Base-by-base conservation (phyloP, 2,888 invertebrate species). In the Stenolophus ochropezus region DNA sequence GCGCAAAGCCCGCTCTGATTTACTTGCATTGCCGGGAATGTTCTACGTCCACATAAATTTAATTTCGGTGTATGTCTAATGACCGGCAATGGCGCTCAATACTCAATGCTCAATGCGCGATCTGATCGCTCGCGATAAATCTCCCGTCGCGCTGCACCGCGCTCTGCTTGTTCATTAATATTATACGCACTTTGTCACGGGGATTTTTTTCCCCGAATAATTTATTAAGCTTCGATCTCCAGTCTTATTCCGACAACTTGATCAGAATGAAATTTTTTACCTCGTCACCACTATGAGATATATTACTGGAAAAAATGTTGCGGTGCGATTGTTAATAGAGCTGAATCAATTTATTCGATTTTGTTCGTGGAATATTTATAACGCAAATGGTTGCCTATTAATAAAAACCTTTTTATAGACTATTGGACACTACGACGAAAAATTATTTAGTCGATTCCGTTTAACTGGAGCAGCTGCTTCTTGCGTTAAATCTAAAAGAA, bases 221-320 rank as follows among this genome's bases (percentile, higher is more conserved):
- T 73, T 49, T 73, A 73, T 73, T 73, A 73, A 71, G 18, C 47
- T 73, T 73, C 73, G 73, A 73, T 73, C 73, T 25, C 14, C 73
- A 49, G 71, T 71, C 71, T 71, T 71, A 71, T 71, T 71, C 33
- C 33, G 71, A n/a, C 4, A 73, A 73, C 8, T 73, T 21, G 73
- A 49, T 73, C 73, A 73, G 25, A 16, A 16, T 14, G 4, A 69
- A 69, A 18, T 69, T 69, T 33, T 58, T 61, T 58, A 58, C 25
- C 61, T n/a, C n/a, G n/a, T n/a, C n/a, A n/a, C n/a, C n/a, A n/a
- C n/a, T n/a, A n/a, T n/a, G n/a, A n/a, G n/a, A n/a, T n/a, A n/a
- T n/a, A n/a, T n/a, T n/a, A n/a, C n/a, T n/a, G n/a, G n/a, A n/a
- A n/a, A n/a, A n/a, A n/a, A n/a, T n/a, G n/a, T n/a, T n/a, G n/a